Base-by-base conservation (phyloP, 2,888 invertebrate genomes). In the Diaperis boleti region DNA sequence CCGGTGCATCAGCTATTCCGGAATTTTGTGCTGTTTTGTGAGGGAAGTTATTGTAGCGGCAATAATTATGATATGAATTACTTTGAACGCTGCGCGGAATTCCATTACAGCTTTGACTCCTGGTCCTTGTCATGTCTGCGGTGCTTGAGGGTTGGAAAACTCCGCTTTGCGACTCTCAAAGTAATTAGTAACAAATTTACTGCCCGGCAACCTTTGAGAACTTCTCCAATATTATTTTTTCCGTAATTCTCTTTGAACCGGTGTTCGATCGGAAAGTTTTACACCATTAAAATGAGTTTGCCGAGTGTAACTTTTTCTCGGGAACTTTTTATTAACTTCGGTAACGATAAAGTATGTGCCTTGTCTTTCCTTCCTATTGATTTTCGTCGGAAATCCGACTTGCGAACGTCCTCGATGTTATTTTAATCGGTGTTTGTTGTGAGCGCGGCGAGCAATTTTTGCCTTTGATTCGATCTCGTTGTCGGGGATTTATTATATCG, bases 211-310 rank as follows among this genome's bases (percentile, higher is more conserved):
- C 35, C 45, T 52, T 52, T 41, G 33, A 13, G 41, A 55, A 56
- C 41, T 56, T 62, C 44, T 50, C 45, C 45, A 59, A 59, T 63
- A 54, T 63, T 57, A 54, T 54, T 59, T 59, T 54, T 59, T 59
- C 33, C 35, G 56, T 49, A 47, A 59, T 63, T 63, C 63, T 52
- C 59, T 39, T 59, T 59, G 54, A 59, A 50, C 22, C 49, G 18
- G 29, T 35, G 22, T 62, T 56, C 39, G 29, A 60, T 64, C 64
- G 55, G 42, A 61, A 66, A 65, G 55, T 71, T 65, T 60, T 65
- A 61, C 69, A 65, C 68, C 47, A 65, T 69, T 70, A 59, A 72
- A 72, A 72, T 70, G 69, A 72, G 70, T 70, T 70, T 69, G 62
- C 68, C 59, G 56, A 68, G 57, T 57, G 26, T 29, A 45, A 59